A percentile compares a stretch with the other conserved stretches of the same genome.
These are phyloP conservation scores for Glyphotaelius pellucidus DNA, from an alignment of 2,888 invertebrate genomes.

Conservation along the genomic window DNA sequence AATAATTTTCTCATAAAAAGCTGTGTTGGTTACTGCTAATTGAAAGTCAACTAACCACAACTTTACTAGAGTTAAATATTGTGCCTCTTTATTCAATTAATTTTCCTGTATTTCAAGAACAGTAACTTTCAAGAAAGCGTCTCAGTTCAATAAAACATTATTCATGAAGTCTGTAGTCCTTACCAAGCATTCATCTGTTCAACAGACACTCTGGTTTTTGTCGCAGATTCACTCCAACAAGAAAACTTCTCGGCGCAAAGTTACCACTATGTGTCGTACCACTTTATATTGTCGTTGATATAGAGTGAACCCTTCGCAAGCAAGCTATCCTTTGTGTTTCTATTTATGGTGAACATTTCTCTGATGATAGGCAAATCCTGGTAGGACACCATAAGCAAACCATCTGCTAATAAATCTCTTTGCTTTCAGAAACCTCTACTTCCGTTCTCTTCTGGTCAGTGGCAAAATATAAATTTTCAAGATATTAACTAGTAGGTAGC, in stretches of 20 bases:
- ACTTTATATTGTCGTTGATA: neutral
- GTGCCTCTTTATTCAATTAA: neutral
- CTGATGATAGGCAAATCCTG: neutral
- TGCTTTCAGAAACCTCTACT: neutral
- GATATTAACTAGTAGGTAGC: no score
- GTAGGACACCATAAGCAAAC: neutral
- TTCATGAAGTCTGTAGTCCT: neutral
- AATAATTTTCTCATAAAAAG: no score
- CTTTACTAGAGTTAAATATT: neutral
- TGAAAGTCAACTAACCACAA: no score
- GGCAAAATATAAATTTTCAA: no score
- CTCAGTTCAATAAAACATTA: neutral
- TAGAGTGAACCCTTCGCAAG: neutral
- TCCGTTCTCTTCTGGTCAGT: no score
- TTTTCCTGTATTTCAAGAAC: no score
- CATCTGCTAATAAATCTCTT: neutral
- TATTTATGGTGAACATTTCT: neutral
- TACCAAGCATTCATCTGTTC: no score
- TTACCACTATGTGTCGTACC: neutral
- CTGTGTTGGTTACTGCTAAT: no score
- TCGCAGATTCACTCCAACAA: neutral
- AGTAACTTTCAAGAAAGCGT: neutral
- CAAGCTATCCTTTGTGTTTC: no score
- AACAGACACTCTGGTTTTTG: neutral
- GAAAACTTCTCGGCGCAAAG: neutral